phyloP scores from a whole-genome alignment of 2,888 invertebrate species.

The Platypus cylindrus region DNA sequence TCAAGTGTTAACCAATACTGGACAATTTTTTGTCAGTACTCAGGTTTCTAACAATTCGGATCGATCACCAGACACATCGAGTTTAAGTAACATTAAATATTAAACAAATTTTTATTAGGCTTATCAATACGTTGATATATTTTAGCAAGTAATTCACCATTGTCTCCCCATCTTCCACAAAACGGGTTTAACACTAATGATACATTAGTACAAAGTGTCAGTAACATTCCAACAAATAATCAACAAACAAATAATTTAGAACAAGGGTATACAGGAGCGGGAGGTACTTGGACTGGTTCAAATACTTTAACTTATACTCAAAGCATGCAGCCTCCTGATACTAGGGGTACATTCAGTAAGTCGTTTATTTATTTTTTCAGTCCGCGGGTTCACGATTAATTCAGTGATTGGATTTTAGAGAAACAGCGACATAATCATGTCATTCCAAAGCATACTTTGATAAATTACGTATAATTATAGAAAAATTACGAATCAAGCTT shows the following conservation, averaged over 20 bases:
- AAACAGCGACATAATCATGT: not conserved
- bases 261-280: conserved; percentile 34
- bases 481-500: no score
- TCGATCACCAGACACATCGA: conserved; percentile 25
- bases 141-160: conserved; percentile 32
- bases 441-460: not conserved
- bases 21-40: conserved; percentile 26
- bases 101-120: no score
- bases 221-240: conserved; percentile 20
- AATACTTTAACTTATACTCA: conserved; percentile 89
- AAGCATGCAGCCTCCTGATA: conserved; percentile 68
- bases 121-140: conserved; percentile 13
- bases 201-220: conserved; percentile 18
- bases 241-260: conserved; percentile 25
- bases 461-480: no score
- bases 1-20: conserved; percentile 23
- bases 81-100: conserved; percentile 25
- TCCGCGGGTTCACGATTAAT: not conserved
- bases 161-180: conserved; percentile 40
- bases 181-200: conserved; percentile 34
- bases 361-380: conserved; percentile 1
- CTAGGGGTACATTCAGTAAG: conserved; percentile 53
- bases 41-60: conserved; percentile 24
- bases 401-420: conserved; percentile 1
- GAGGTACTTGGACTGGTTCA: conserved; percentile 75